Conservation (phyloP, 2,888 invertebrate genomes). For the Pseudeuparius sepicola region DNA sequence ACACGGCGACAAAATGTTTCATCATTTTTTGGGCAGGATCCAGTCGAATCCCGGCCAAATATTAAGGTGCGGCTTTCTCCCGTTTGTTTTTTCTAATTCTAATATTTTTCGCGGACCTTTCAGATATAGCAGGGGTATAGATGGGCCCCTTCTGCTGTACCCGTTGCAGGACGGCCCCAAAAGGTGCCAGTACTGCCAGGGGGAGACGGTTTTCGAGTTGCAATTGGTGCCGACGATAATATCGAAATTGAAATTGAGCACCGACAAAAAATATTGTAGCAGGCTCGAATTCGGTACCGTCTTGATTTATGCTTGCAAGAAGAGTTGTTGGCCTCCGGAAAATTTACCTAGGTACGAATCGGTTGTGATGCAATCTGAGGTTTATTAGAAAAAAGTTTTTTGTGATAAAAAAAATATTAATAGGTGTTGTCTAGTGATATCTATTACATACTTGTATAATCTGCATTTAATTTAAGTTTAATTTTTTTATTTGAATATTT, state of each 20-base stretch:
- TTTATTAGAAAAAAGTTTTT: constrained; percentile 31
- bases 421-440: too few relatives aligned
- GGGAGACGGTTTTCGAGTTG: constrained; percentile 65
- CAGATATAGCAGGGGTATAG: constrained; percentile 69
- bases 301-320: constrained; percentile 69
- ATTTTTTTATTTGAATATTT: too few relatives aligned
- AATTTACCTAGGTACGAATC: constrained; percentile 59
- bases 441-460: too few relatives aligned
- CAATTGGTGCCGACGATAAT: constrained; percentile 77
- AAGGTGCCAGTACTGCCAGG: constrained; percentile 60
- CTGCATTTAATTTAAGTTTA: too few relatives aligned
- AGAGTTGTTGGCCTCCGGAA: constrained; percentile 73
- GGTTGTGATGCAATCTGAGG: constrained; percentile 68
- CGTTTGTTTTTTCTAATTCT: not conserved
- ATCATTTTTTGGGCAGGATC: constrained; percentile 64
- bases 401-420: too few relatives aligned
- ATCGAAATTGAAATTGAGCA: constrained; percentile 52
- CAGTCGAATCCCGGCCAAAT: constrained; percentile 72
- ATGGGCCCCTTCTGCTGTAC: constrained; percentile 57
- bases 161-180: constrained; percentile 46
- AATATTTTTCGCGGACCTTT: constrained; percentile 20
- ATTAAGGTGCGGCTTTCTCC: constrained; percentile 52
- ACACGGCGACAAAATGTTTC: constrained; percentile 76
- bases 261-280: constrained; percentile 40
- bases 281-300: constrained; percentile 81